These are phyloP conservation scores for Drosophila grimshawi DNA, from an alignment of 1,140 invertebrate genomes.

Conservation along the genomic window DNA sequence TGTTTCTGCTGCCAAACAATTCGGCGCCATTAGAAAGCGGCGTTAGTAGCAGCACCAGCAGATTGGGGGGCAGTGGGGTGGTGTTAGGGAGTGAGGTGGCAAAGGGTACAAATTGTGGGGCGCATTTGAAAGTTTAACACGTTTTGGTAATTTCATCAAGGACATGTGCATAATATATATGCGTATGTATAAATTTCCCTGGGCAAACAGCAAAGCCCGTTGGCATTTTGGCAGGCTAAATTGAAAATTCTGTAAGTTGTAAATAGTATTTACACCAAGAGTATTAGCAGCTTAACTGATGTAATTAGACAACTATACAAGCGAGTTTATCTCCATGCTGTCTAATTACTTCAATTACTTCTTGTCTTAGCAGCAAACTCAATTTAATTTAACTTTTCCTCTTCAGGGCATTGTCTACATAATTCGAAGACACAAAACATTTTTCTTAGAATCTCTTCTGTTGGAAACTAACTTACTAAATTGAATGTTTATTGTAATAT, in stretches of 20 bases:
- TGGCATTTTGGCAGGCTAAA: background rate
- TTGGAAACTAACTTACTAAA: too few species aligned
- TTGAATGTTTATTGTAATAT: too few species aligned
- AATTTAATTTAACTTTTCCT: too few species aligned
- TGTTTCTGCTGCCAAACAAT: slow-evolving; percentile 65
- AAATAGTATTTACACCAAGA: background rate
- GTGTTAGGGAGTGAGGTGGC: slow-evolving; percentile 6
- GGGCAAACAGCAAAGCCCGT: background rate
- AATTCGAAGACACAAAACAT: too few species aligned
- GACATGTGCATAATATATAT: slow-evolving; percentile 54
- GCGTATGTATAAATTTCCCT: background rate
- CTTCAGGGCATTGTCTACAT: too few species aligned
- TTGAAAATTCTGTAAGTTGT: background rate
- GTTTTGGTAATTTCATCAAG: slow-evolving; percentile 72
- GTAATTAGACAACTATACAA: background rate
- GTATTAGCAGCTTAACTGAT: background rate
- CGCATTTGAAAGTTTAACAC: slow-evolving; percentile 66
- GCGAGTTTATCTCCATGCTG: too few species aligned
- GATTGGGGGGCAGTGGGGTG: background rate
- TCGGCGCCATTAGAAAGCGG: slow-evolving; percentile 58
- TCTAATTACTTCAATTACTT: background rate
- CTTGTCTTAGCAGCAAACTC: too few species aligned
- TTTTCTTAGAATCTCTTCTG: too few species aligned
- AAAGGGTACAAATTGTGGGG: slow-evolving; percentile 38
- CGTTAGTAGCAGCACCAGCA: too few species aligned